Conservation (phyloP, 2,888 invertebrate species). For the Ennomos erosarius region DNA sequence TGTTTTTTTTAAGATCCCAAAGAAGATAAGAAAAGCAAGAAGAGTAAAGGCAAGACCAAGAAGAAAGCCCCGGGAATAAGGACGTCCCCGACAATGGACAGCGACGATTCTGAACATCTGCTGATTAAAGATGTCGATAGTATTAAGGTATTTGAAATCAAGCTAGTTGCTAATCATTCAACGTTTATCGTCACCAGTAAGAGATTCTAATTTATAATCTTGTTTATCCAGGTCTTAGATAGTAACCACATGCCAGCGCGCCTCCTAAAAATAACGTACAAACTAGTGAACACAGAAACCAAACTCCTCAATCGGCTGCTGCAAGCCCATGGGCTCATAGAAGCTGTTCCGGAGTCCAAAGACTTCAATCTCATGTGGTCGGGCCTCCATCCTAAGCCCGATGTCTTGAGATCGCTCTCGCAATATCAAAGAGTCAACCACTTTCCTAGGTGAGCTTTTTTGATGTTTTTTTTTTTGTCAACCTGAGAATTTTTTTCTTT, state of each 20-base stretch:
- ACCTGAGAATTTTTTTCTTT: neutral
- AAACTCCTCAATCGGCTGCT: slow-evolving; percentile 90
- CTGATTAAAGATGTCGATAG: slow-evolving; percentile 75
- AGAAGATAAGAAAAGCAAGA: slow-evolving; percentile 72
- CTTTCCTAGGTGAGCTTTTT: slow-evolving; percentile 90
- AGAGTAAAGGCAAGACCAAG: slow-evolving; percentile 68
- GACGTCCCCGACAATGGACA: slow-evolving; percentile 61
- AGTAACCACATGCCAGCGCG: slow-evolving; percentile 87
- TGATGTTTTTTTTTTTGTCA: neutral
- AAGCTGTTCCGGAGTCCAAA: slow-evolving; percentile 85
- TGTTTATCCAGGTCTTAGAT: slow-evolving; percentile 65
- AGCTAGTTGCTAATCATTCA: neutral
- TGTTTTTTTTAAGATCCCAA: slow-evolving; percentile 45
- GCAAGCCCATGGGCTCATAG: slow-evolving; percentile 91
- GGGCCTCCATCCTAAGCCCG: slow-evolving; percentile 96
- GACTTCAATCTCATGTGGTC: slow-evolving; percentile 97
- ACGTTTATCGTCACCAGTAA: too few species aligned
- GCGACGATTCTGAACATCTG: slow-evolving; percentile 74
- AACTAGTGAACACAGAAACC: slow-evolving; percentile 92
- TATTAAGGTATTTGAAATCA: slow-evolving; percentile 62
- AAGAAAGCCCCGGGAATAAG: slow-evolving; percentile 42
- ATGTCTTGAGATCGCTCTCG: slow-evolving; percentile 91
- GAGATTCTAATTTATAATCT: too few species aligned
- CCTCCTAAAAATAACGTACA: slow-evolving; percentile 90
- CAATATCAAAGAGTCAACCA: slow-evolving; percentile 98